These are phyloP conservation scores for Hypanus sabinus DNA, from an alignment of 2,113 vertebrate genomes.

Conservation along the genomic window DNA sequence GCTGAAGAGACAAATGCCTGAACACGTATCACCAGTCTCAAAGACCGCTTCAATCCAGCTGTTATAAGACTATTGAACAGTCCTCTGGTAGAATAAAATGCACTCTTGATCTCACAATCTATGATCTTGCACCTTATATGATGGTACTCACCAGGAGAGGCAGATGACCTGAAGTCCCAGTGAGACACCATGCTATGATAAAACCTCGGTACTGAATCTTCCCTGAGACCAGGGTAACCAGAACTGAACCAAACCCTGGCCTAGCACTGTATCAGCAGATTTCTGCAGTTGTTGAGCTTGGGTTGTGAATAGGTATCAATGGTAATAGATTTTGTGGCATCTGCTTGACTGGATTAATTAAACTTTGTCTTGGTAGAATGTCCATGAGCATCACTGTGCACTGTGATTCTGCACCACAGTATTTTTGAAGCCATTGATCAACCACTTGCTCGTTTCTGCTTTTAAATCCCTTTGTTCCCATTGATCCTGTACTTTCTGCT, in stretches of 20 bases:
- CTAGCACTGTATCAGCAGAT: neutral
- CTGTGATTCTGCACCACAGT: neutral
- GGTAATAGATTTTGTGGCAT: neutral
- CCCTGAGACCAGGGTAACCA: neutral
- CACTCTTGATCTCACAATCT: too few species aligned
- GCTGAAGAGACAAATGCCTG: too few species aligned
- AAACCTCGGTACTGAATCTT: neutral
- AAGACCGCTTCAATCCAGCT: too few species aligned
- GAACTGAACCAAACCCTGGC: neutral
- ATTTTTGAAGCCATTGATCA: neutral
- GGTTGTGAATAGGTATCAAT: neutral
- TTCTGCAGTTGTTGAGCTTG: neutral
- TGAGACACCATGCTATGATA: neutral
- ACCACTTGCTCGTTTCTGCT: too few species aligned
- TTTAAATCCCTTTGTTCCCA: too few species aligned
- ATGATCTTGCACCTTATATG: neutral
- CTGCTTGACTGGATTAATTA: neutral
- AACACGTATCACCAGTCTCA: too few species aligned
- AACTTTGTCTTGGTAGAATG: neutral
- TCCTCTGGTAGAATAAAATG: too few species aligned
- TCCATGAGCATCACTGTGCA: neutral
- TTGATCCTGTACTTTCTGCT: too few species aligned
- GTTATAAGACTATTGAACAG: too few species aligned
- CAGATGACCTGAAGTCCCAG: neutral
- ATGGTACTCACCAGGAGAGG: neutral